A percentile compares a stretch with the other conserved stretches of the same genome.
Conservation (phyloP, 2,888 invertebrate species). For the Helicoverpa assulta region DNA sequence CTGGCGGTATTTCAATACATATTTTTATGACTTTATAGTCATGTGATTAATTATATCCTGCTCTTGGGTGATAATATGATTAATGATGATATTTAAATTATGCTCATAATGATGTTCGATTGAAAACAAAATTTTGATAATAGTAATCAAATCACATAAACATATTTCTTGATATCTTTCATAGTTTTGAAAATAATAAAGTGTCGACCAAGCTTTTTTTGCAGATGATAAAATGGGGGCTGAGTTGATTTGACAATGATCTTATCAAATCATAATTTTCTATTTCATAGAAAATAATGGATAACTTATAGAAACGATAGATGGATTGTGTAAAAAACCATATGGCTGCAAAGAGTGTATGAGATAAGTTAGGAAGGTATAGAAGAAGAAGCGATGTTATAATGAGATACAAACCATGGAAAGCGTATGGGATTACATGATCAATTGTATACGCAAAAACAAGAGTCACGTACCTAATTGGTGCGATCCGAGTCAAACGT, state of each 20-base stretch:
- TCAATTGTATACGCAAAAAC: conserved; percentile 3
- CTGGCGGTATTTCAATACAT: too few species aligned
- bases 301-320: background rate
- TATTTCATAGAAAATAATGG: too few species aligned
- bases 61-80: too few species aligned
- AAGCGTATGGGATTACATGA: background rate
- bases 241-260: background rate
- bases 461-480: conserved; percentile 27
- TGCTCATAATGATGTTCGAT: background rate
- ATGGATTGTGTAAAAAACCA: background rate
- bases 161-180: background rate
- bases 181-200: background rate
- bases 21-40: too few species aligned
- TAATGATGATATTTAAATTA: too few species aligned
- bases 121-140: conserved; percentile 1
- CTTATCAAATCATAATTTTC: too few species aligned
- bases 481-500: conserved; percentile 34
- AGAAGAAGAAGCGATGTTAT: background rate
- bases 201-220: background rate
- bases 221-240: background rate
- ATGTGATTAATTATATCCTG: too few species aligned
- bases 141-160: background rate
- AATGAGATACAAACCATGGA: background rate
- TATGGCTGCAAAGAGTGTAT: too few species aligned
- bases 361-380: too few species aligned